A percentile compares a stretch with the other conserved stretches of the same genome.
Conservation (phyloP, 2,797 vertebrate genomes). For the Falco concolor region DNA sequence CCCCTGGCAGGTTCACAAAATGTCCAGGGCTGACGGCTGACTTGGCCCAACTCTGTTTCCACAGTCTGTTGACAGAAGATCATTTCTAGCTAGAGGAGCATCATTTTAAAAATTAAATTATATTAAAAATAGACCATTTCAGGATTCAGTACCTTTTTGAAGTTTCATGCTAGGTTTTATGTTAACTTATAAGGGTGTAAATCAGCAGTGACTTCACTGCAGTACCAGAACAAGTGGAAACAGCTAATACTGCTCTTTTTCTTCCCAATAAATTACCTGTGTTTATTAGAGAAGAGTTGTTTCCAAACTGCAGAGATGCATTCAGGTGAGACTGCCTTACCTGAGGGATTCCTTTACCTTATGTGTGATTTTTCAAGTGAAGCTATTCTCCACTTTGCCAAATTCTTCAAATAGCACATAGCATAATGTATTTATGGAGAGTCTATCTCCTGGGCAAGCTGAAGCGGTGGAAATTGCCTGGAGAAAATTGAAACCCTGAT, state of each 20-base stretch:
- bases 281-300: conserved; percentile 39
- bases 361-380: conserved; percentile 43
- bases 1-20: not conserved
- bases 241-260: not conserved
- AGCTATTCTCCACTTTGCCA: conserved; percentile 54
- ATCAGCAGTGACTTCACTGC: not conserved
- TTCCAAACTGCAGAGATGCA: conserved; percentile 25
- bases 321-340: conserved; percentile 52
- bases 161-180: not conserved
- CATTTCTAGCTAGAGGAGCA: not conserved
- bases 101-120: conserved; percentile 18
- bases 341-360: conserved; percentile 61
- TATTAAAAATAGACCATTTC: conserved; percentile 8
- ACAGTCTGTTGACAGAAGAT: not conserved
- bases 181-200: not conserved
- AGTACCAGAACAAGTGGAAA: not conserved
- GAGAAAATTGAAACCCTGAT: conserved; percentile 73
- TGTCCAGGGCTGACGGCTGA: not conserved
- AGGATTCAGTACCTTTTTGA: conserved; percentile 31
- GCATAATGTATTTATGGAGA: conserved; percentile 63
- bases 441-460: conserved; percentile 65
- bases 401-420: conserved; percentile 52
- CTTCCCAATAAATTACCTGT: conserved; percentile 38
- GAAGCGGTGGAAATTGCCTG: conserved; percentile 63
- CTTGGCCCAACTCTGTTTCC: not conserved